Evolutionary conservation across 2,888 invertebrate species (phyloP), one percentile per base, ranked within the genome.

Genomic region (Cactoblastis cactorum): DNA sequence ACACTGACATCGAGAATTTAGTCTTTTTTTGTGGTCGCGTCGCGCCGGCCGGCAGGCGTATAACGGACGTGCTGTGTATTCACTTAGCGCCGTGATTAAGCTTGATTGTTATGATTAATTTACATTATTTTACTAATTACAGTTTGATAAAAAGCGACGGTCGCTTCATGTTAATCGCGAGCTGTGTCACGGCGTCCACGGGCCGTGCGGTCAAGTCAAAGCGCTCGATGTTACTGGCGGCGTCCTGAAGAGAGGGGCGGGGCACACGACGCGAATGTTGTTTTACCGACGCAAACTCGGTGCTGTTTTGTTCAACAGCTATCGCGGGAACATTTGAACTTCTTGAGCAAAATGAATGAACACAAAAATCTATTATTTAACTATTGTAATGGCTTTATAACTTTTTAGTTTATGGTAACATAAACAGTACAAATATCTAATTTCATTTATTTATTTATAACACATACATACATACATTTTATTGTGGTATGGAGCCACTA

Each of bases 1-100:
- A 74, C 81, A 78, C 83, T 80, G 83, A 87, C 87, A 88, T 87
- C 75, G 78, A 77, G 77, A 76, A 74, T 78, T 77, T 65, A 49
- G 41, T 49, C 71, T 74, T 72, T 72, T 74, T 73, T 74, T 80
- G 80, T 77, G 14, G 80, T 82, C 93, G 73, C 93, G 93, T 73
- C 93, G 91, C 72, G 78, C 85, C 91, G 83, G 95, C 95, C 70
- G 95, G 94, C 57, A 94, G 94, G 51, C 93, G 93, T 56, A 63
- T 59, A 66, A 67, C 62, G 60, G 56, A 56, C 59, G 61, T 61
- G 60, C 62, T 93, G 93, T 61, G 92, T 92, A 56, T 92, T 92
- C 56, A 93, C 92, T 65, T 83, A 69, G 70, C 74, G 74, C 71
- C 92, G 90, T 59, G 91, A 92, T 55, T 93, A 62, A 54, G 59